Percentiles rank a stretch among this genome's conserved stretches.
Evolutionary conservation across 2,797 vertebrate species (phyloP).

Genomic region (Ibycter americanus): DNA sequence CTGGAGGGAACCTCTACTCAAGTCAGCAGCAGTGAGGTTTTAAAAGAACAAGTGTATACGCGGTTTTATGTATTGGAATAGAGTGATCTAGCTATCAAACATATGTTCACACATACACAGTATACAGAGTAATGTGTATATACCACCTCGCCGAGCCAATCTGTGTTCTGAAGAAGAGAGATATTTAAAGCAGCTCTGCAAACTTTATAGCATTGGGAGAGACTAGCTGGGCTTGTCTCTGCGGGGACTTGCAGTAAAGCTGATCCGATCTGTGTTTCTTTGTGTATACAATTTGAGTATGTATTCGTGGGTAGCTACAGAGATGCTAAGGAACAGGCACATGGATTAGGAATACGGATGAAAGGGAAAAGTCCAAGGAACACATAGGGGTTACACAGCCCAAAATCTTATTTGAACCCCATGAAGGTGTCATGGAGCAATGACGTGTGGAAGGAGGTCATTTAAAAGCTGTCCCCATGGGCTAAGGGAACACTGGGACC

Average conservation of each 20-base stretch:
- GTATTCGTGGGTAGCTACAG: neutral
- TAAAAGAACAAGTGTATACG: conserved; percentile 60
- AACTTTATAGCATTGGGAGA: conserved; percentile 36
- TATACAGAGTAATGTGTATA: conserved; percentile 68
- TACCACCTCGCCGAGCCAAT: conserved; percentile 57
- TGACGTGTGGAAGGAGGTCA: neutral
- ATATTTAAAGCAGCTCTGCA: conserved; percentile 67
- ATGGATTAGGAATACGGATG: neutral
- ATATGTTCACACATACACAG: conserved; percentile 68
- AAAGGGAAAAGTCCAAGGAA: neutral
- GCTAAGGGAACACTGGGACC: neutral
- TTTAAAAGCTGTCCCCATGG: neutral
- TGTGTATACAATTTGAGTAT: neutral
- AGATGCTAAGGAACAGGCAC: neutral
- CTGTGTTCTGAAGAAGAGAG: conserved; percentile 51
- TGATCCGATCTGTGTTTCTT: neutral
- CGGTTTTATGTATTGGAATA: conserved; percentile 46
- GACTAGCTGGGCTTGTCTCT: conserved; percentile 34
- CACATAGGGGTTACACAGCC: neutral
- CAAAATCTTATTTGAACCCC: neutral
- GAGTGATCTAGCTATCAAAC: conserved; percentile 64
- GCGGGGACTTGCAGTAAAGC: conserved; percentile 20
- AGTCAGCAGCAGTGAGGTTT: neutral
- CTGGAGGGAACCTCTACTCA: conserved; percentile 17
- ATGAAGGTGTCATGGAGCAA: neutral